Evolutionary conservation across 2,888 invertebrate species (phyloP).

Genomic region (Oscheius sp.): DNA sequence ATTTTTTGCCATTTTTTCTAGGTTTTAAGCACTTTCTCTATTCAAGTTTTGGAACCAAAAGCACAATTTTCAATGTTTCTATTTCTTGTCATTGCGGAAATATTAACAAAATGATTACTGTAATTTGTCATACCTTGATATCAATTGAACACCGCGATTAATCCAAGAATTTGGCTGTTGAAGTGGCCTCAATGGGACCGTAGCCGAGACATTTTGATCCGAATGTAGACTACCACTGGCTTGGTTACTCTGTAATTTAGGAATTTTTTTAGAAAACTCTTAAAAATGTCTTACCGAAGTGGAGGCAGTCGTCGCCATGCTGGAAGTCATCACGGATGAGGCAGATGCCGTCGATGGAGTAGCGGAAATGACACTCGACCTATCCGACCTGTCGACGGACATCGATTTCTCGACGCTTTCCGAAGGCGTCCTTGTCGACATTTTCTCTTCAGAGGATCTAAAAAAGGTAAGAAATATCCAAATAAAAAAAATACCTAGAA

Average conservation of each 20-base stretch:
- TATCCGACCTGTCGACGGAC: slow-evolving; percentile 19
- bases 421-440: slow-evolving; percentile 13
- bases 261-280: neutral
- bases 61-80: too few species aligned
- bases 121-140: slow-evolving; percentile 40
- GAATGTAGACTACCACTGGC: slow-evolving; percentile 32
- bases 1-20: too few species aligned
- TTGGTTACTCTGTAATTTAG: neutral
- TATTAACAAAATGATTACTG: too few species aligned
- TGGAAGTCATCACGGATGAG: slow-evolving; percentile 12
- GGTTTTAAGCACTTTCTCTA: too few species aligned
- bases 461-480: neutral
- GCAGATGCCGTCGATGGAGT: slow-evolving; percentile 12
- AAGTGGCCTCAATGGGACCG: slow-evolving; percentile 47
- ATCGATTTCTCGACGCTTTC: slow-evolving; percentile 11
- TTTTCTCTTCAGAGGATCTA: slow-evolving; percentile 28
- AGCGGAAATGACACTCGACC: neutral
- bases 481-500: slow-evolving; percentile 3
- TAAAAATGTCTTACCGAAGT: slow-evolving; percentile 17
- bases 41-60: too few species aligned
- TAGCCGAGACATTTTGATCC: slow-evolving; percentile 53
- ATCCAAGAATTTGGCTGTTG: slow-evolving; percentile 59
- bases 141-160: slow-evolving; percentile 53
- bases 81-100: too few species aligned
- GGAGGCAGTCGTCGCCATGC: slow-evolving; percentile 16